Conservation (phyloP, 2,113 vertebrate genomes). For the Perccottus glenii region DNA sequence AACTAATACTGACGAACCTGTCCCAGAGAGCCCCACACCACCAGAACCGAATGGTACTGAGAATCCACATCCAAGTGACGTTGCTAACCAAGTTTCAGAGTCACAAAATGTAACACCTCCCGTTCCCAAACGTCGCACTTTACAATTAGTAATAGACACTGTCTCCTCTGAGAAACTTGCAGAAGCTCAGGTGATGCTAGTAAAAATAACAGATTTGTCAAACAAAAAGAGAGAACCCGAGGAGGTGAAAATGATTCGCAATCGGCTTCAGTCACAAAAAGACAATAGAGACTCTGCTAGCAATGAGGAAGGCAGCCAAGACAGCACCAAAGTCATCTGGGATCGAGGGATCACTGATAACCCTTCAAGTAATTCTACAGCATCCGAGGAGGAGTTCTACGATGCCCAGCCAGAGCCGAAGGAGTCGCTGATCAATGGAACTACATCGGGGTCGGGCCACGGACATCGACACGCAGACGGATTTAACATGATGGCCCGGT, state of each 20-base stretch:
- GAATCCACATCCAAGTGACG: conserved; percentile 28
- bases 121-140: conserved; percentile 87
- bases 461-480: conserved; percentile 58
- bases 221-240: neutral
- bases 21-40: conserved; percentile 1
- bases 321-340: conserved; percentile 71
- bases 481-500: conserved; percentile 79
- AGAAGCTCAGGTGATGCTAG: conserved; percentile 63
- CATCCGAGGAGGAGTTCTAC: conserved; percentile 88
- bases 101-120: conserved; percentile 63
- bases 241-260: neutral
- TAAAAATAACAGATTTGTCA: conserved; percentile 48
- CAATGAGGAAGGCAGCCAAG: conserved; percentile 61
- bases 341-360: conserved; percentile 52
- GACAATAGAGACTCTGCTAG: conserved; percentile 34
- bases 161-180: conserved; percentile 14
- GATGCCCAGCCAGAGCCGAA: conserved; percentile 62
- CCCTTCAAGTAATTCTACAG: conserved; percentile 82
- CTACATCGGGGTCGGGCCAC: conserved; percentile 53
- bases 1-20: conserved; percentile 19
- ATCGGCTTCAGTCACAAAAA: conserved; percentile 8
- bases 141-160: conserved; percentile 75
- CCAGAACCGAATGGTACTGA: conserved; percentile 5
- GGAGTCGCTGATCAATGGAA: conserved; percentile 54
- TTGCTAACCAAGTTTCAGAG: conserved; percentile 15